Base-by-base conservation (phyloP, 2,113 vertebrate species). In the Brachyhypopomus gauderio region DNA sequence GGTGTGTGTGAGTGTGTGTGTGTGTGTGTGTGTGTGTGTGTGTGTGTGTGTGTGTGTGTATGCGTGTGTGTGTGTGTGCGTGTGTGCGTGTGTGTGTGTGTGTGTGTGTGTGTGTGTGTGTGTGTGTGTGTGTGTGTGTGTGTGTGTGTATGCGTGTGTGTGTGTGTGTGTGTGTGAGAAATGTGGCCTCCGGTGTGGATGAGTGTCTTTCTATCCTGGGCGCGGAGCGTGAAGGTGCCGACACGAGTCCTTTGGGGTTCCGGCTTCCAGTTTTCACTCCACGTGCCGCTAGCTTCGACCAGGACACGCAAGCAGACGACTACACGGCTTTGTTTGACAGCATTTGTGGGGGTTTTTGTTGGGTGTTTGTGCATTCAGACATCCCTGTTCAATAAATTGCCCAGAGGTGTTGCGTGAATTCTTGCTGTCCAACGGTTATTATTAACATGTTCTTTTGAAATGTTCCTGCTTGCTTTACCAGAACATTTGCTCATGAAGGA, bases 351-450 rank as follows among this genome's bases (percentile, higher is more conserved):
- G 88, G 88, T 88, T 89, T 90, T 89, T 80, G 48, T 86, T 86
- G 71, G 88, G 88, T 72, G 86, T 89, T 79, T 92, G 88, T 91
- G 90, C 91, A 91, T 80, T 80, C 78, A 64, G 70, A 58, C 91
- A 90, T 93, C 92, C 91, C 91, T 92, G 92, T 92, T 93, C 90
- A 92, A 93, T 93, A 93, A 94, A 93, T 87, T 87, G 88, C 91
- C 91, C 92, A 91, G 92, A 92, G 89, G 91, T 93, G 91, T 93
- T 90, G 88, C 72, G 79, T 90, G 88, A 91, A 75, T 60, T 82
- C 89, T 87, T 83, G 75, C 77, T 58, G 41, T 12, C 12, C 12
- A 7, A 12, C 3, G 45, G 12, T 52, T 52, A 14, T 52, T 69
- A 27, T 4, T 4, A 25, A 1, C 6, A 30, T 36, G 8, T 77